These are phyloP conservation scores for Acropternis orthonyx DNA, from an alignment of 2,797 vertebrate species.

Conservation along the genomic window DNA sequence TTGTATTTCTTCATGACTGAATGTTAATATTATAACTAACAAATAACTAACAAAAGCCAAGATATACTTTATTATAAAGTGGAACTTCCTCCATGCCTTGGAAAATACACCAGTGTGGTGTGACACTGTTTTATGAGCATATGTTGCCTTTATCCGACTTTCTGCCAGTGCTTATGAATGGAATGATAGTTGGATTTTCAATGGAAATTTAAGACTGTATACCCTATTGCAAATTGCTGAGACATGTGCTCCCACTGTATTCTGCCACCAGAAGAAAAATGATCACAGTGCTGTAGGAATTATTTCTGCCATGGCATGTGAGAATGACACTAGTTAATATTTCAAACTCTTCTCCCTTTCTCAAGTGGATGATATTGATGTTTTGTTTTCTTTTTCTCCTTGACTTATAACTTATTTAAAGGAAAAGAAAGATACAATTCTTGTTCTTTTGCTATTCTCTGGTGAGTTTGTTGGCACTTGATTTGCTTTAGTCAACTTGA, in stretches of 20 bases:
- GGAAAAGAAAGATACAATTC: neutral
- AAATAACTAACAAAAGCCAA: neutral
- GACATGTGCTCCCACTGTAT: neutral
- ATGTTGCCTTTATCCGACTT: neutral
- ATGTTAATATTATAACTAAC: neutral
- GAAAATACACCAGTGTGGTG: neutral
- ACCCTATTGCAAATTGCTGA: neutral
- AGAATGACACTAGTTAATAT: neutral
- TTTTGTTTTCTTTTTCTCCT: neutral
- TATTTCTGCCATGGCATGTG: neutral
- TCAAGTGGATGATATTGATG: neutral
- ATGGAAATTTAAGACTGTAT: neutral
- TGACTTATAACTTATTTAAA: neutral
- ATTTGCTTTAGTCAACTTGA: neutral
- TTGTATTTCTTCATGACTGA: neutral
- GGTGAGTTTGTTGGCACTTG: neutral
- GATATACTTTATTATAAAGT: neutral
- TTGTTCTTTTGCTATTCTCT: neutral
- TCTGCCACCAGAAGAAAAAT: neutral
- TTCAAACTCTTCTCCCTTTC: neutral
- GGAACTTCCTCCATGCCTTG: neutral
- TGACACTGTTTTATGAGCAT: neutral
- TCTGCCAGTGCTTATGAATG: neutral
- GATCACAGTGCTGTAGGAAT: neutral
- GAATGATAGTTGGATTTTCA: neutral